phyloP scores from a whole-genome alignment of 2,797 vertebrate genomes.

The Carduelis carduelis region DNA sequence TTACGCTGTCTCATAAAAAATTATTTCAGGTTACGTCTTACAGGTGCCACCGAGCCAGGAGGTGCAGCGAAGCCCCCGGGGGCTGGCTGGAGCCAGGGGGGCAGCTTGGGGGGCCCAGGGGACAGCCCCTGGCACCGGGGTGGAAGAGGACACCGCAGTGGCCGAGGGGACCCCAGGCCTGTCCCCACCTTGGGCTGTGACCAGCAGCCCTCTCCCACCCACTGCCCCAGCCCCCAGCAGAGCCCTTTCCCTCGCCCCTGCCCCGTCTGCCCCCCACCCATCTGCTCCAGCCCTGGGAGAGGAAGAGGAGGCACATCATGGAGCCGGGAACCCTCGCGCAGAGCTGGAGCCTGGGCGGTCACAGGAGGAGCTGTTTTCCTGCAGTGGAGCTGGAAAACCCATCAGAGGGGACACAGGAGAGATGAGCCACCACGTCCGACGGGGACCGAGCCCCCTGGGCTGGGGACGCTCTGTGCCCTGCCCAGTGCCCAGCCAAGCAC shows the following conservation, averaged over 20 bases:
- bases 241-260: neutral
- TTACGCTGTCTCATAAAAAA: conserved; percentile 18
- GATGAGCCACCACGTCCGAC: fast-evolving
- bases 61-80: neutral
- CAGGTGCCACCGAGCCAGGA: conserved; percentile 5
- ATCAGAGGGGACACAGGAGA: neutral
- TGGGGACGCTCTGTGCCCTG: neutral
- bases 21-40: conserved; percentile 21
- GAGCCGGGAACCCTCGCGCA: neutral
- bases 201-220: neutral
- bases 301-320: neutral
- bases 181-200: neutral
- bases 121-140: neutral
- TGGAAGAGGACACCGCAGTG: conserved; percentile 1
- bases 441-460: neutral
- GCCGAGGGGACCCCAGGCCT: neutral
- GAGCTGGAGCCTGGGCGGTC: fast-evolving
- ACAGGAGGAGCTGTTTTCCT: neutral
- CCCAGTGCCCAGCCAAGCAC: neutral
- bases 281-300: neutral
- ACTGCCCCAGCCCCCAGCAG: neutral
- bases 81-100: neutral
- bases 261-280: neutral
- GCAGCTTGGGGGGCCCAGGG: neutral
- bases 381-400: neutral